phyloP scores from a whole-genome alignment of 2,797 vertebrate genomes.

The Diplodus sargus region DNA sequence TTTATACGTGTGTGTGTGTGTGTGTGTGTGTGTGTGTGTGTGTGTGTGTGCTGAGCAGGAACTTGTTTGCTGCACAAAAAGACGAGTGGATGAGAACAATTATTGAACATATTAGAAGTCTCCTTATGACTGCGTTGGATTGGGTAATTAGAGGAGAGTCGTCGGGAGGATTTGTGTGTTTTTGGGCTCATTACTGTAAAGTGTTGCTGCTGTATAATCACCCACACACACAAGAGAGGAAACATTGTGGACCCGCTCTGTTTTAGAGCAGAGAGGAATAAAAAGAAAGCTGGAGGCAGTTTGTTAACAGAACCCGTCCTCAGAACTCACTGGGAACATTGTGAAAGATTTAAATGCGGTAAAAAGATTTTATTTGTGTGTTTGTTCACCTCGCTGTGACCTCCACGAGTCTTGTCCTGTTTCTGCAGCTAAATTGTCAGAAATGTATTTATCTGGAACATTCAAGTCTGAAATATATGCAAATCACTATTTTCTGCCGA shows the following conservation, averaged over 20 bases:
- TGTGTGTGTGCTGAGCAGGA: neutral
- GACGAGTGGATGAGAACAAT: conserved; percentile 37
- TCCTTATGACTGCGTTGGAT: conserved; percentile 33
- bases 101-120: conserved; percentile 50
- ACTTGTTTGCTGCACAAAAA: conserved; percentile 37
- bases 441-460: neutral
- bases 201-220: conserved; percentile 1
- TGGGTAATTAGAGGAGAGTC: conserved; percentile 50
- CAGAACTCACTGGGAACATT: neutral
- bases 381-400: neutral
- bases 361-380: neutral
- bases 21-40: neutral
- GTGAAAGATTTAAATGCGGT: neutral
- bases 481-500: neutral
- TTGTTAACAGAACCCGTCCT: neutral
- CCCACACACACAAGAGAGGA: conserved; percentile 3
- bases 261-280: conserved; percentile 2
- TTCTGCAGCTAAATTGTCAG: neutral
- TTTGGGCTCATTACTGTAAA: conserved; percentile 57
- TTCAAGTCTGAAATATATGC: neutral
- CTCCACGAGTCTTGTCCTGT: neutral
- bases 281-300: neutral
- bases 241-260: neutral
- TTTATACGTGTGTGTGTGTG: neutral
- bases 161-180: conserved; percentile 51